A percentile compares a stretch with the other conserved stretches of the same genome.
Conservation (phyloP, 2,888 invertebrate species). For the Melieria omissa region DNA sequence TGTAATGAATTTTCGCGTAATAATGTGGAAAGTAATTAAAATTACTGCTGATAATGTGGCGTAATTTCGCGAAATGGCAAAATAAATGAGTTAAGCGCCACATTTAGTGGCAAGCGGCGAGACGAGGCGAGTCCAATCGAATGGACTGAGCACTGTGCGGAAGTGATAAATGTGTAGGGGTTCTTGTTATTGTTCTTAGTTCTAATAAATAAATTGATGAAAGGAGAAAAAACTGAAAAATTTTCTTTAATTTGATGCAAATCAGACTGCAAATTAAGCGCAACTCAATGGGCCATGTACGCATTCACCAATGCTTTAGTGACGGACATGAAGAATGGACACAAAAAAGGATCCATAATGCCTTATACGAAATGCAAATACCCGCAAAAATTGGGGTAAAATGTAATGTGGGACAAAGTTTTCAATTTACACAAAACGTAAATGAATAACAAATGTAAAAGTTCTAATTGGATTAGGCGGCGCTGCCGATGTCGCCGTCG, state of each 20-base stretch:
- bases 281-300: not conserved
- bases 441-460: constrained; percentile 7
- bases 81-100: constrained; percentile 24
- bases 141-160: too few relatives aligned
- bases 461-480: constrained; percentile 20
- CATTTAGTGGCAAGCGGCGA: not conserved
- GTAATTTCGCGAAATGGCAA: constrained; percentile 25
- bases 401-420: not conserved
- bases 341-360: constrained; percentile 8
- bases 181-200: too few relatives aligned
- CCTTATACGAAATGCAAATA: constrained; percentile 11
- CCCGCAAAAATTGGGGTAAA: not conserved
- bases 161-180: constrained; percentile 17
- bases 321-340: not conserved
- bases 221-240: too few relatives aligned
- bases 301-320: not conserved
- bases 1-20: constrained; percentile 33
- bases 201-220: too few relatives aligned
- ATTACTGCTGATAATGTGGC: constrained; percentile 37
- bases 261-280: not conserved
- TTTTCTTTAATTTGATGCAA: too few relatives aligned
- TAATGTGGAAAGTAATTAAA: constrained; percentile 39
- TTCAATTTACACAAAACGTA: not conserved
- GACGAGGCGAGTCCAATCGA: too few relatives aligned
- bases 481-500: not conserved